phyloP scores from a whole-genome alignment of 2,797 vertebrate genomes.

The Discoglossus pictus region DNA sequence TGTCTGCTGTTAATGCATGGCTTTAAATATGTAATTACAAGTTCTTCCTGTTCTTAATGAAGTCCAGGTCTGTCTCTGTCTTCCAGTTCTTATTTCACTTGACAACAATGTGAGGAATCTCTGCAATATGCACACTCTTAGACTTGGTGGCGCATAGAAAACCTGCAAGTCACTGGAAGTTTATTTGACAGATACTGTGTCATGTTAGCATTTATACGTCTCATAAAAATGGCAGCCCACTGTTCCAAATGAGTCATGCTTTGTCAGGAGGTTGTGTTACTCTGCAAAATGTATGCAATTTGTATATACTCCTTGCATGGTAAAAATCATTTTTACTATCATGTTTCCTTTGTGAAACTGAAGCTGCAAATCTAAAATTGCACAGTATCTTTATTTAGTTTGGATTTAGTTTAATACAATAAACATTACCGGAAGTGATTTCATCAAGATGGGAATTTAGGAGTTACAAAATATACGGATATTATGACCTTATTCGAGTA shows the following conservation, averaged over 20 bases:
- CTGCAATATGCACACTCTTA: slow-evolving; percentile 25
- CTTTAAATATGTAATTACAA: slow-evolving; percentile 23
- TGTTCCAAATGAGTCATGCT: slow-evolving; percentile 1
- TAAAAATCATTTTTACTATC: too few species aligned
- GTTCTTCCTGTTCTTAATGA: slow-evolving; percentile 41
- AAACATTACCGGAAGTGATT: too few species aligned
- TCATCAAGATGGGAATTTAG: too few species aligned
- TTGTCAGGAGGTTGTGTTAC: neutral
- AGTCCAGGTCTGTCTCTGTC: slow-evolving; percentile 26
- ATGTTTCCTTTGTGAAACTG: too few species aligned
- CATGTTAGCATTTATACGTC: slow-evolving; percentile 14
- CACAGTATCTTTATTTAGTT: too few species aligned
- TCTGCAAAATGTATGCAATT: neutral
- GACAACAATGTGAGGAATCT: slow-evolving; percentile 43
- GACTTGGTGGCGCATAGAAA: slow-evolving; percentile 41
- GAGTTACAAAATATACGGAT: too few species aligned
- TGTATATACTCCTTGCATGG: too few species aligned
- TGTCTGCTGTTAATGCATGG: slow-evolving; percentile 11
- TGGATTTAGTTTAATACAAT: too few species aligned
- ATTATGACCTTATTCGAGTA: too few species aligned
- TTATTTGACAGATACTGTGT: slow-evolving; percentile 20
- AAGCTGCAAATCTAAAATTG: too few species aligned
- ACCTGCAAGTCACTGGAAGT: slow-evolving; percentile 38
- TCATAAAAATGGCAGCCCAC: neutral
- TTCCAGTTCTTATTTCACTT: slow-evolving; percentile 39